Evolutionary conservation across 2,797 vertebrate genomes (phyloP), one percentile per base, ranked within the genome.

Genomic region (Galaxias olidus): DNA sequence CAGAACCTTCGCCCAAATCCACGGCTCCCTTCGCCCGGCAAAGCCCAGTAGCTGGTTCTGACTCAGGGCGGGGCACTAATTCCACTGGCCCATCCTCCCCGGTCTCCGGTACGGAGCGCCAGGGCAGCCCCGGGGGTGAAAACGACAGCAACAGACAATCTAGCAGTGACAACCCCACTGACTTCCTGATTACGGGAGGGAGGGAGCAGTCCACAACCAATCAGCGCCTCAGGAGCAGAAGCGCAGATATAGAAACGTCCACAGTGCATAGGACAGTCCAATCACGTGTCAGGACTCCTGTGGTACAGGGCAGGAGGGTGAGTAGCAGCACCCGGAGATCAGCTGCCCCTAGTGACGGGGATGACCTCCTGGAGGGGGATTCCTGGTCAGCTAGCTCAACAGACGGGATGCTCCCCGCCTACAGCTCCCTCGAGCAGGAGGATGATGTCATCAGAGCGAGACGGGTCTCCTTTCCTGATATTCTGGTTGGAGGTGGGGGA

Each of bases 11-110:
- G 13, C 18, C 15, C 0, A 40, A 64, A 46, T 20, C 2, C 0
- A 1, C 0, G 0, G 6, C 15, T 10, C 18, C 10, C 11, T 40
- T 65, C 14, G 1, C 45, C 41, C 55, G 46, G 0, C 61, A 43
- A 40, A 77, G 72, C 45, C 80, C 64, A 12, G 4, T 48, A 0
- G 6, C 46, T 2, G 7, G 71, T 18, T 76, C 79, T 1, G 89
- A 90, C 15, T 90, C 86, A 14, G 86, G 88, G 0, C 65, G 56
- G 13, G 88, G 67, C 51, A 87, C 79, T 0, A 30, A 59, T 4
- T 71, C 71, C 0, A 69, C 44, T 50, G 82, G 81, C 1, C 78
- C 79, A 0, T 66, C 68, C 0, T 78, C 80, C 7, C 75, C 75
- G 42, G 78, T 53, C 4, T 71, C 73, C 4, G 60, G 74, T 12